Percentiles rank a stretch among this genome's conserved stretches.
These are phyloP conservation scores for Poeciliopsis prolifica DNA, from an alignment of 2,113 vertebrate species.

Conservation along the genomic window DNA sequence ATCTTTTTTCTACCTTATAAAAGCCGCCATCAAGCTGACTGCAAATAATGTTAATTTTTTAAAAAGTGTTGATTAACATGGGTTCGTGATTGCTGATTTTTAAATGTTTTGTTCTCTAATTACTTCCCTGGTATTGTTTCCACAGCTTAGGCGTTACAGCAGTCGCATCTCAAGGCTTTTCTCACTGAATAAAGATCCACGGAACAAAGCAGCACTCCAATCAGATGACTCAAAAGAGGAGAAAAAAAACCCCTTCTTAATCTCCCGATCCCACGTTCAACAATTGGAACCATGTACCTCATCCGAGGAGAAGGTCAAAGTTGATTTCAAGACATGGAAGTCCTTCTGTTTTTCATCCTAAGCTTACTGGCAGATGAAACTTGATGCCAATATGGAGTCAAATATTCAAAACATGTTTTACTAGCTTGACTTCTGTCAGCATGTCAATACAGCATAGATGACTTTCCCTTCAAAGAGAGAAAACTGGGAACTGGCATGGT, in stretches of 20 bases:
- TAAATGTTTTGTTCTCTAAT: constrained; percentile 20
- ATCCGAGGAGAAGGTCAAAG: constrained; percentile 38
- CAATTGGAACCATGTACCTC: constrained; percentile 55
- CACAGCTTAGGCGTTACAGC: constrained; percentile 76
- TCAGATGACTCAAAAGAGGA: constrained; percentile 63
- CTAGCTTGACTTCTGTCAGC: constrained; percentile 55
- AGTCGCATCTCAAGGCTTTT: constrained; percentile 48
- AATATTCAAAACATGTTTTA: constrained; percentile 36
- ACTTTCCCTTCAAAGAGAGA: constrained; percentile 45
- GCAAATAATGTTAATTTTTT: background rate
- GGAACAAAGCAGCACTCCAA: constrained; percentile 59
- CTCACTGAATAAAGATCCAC: constrained; percentile 75
- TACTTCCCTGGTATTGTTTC: constrained; percentile 30
- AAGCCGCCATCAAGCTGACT: background rate
- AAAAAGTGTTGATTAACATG: background rate
- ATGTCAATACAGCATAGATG: constrained; percentile 65
- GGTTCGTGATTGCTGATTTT: constrained; percentile 3
- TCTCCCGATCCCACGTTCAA: constrained; percentile 41
- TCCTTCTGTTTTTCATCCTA: constrained; percentile 29
- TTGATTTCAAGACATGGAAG: constrained; percentile 56
- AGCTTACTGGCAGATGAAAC: constrained; percentile 41
- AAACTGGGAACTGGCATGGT: constrained; percentile 47
- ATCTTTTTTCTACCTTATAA: background rate
- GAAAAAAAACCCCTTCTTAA: constrained; percentile 49
- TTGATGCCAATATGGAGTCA: constrained; percentile 50